Evolutionary conservation across 2,797 vertebrate genomes (phyloP), one percentile per base, ranked within the genome.

Genomic region (Emydoidea blandingii): DNA sequence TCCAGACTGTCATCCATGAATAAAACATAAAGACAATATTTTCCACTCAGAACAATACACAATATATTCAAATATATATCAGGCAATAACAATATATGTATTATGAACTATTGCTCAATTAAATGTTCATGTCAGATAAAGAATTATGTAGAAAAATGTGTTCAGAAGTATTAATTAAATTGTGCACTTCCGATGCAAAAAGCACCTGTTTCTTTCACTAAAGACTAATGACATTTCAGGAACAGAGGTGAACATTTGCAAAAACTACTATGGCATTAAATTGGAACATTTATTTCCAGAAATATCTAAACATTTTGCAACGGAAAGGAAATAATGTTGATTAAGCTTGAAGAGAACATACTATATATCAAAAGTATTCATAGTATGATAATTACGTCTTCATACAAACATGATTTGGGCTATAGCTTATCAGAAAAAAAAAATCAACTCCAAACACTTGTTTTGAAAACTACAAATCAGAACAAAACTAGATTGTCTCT

Each of bases 21-120:
- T 90, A 88, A 93, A 95, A 94, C 49, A 21, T 52, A 25, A 78
- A 96, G 62, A n/a, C 79, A 79, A 95, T 97, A 90, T 94, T 96
- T 92, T 90, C 94, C 78, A 74, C 44, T 94, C 92, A 49, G 79
- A 50, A 84, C 14, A 16, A 65, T 0, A 31, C 16, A 94, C 92
- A 59, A 27, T 72, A 79, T 57, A 56, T 31, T 16, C 88, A 65
- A 93, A 88, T 8, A 59, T 23, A 88, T 52, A n/a, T 90, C 83
- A 1, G 0, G 5, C 8, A 93, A 53, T 47, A 47, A 23, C 0
- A 68, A 0, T 56, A 8, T 62, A 18, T 19, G 81, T 1, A 1
- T 21, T 37, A 83, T 9, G 54, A 49, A 56, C 82, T 1, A 6
- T 2, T 89, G 85, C 86, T 59, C 6, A 4, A 3, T 52, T 19